Evolutionary conservation across 2,888 invertebrate species (phyloP).

Genomic region (Drosophila neoperkinsi): DNA sequence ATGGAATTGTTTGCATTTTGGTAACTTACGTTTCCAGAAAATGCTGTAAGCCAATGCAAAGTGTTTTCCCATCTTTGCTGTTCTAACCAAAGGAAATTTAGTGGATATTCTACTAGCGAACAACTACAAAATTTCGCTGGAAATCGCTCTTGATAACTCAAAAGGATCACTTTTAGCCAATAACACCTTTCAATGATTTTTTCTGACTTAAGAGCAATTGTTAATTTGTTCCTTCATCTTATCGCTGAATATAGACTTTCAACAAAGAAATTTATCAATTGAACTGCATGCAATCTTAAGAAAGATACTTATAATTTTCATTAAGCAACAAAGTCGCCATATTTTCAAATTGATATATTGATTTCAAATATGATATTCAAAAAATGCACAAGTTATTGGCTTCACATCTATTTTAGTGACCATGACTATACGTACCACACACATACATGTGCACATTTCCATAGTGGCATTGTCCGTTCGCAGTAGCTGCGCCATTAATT

Average conservation of each 20-base stretch:
- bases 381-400: background rate
- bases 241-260: background rate
- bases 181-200: background rate
- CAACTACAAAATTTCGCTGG: background rate
- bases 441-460: conserved; percentile 13
- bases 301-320: background rate
- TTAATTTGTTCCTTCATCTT: background rate
- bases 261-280: background rate
- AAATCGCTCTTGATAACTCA: background rate
- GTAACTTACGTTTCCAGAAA: background rate
- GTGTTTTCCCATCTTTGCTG: too few relatives aligned
- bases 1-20: background rate
- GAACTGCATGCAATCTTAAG: too few relatives aligned
- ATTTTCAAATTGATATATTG: background rate
- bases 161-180: background rate
- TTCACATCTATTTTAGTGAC: background rate
- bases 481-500: conserved; percentile 56
- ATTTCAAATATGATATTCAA: background rate
- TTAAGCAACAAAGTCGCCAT: too few relatives aligned
- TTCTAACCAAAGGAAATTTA: background rate
- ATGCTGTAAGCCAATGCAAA: background rate
- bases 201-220: background rate
- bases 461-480: conserved; percentile 23
- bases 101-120: background rate
- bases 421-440: conserved; percentile 1